phyloP scores from a whole-genome alignment of 1,140 invertebrate genomes.

The Sarcophaga bullata region DNA sequence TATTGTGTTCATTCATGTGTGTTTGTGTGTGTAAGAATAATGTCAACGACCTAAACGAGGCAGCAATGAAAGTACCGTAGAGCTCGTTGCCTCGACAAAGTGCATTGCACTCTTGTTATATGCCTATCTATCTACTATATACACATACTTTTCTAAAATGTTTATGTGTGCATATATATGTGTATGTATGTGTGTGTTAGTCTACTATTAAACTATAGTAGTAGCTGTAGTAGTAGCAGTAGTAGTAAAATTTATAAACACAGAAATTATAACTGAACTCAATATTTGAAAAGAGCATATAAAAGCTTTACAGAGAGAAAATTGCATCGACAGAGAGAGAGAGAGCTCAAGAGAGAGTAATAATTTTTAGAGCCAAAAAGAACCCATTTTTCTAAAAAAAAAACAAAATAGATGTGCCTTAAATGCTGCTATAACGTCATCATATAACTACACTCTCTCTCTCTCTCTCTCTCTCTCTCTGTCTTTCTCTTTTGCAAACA shows the following conservation, averaged over 20 bases:
- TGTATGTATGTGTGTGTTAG: neutral
- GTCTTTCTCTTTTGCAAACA: neutral
- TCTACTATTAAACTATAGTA: too few species aligned
- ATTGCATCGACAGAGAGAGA: neutral
- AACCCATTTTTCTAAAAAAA: too few species aligned
- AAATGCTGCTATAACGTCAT: too few species aligned
- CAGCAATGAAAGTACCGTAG: constrained; percentile 40
- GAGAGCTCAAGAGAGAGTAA: neutral
- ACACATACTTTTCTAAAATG: too few species aligned
- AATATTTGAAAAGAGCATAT: too few species aligned
- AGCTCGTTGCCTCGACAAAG: constrained; percentile 25
- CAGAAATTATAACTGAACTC: too few species aligned
- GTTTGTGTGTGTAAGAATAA: neutral
- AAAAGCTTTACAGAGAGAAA: too few species aligned
- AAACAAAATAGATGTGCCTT: too few species aligned
- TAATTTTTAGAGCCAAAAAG: too few species aligned
- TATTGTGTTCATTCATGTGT: neutral
- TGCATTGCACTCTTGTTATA: constrained; percentile 18
- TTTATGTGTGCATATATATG: neutral
- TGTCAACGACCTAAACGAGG: constrained; percentile 37
- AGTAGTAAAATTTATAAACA: too few species aligned
- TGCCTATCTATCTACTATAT: neutral
- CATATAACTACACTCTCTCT: neutral
- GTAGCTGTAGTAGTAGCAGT: too few species aligned
- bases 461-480: neutral